Base-by-base conservation (phyloP, 1,140 invertebrate species). In the Macrotrachela quadricornifera region DNA sequence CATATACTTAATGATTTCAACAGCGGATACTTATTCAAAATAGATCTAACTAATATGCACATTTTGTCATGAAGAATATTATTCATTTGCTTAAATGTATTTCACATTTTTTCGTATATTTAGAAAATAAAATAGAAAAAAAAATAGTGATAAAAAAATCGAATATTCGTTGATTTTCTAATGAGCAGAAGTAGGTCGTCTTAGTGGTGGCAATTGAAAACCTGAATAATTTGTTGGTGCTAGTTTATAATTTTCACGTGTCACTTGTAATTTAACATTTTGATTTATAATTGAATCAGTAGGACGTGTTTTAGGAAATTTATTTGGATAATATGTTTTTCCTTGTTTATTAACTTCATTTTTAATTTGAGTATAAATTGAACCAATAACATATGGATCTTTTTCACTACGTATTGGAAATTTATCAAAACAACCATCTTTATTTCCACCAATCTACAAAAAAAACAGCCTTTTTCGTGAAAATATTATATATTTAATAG, bases 371-470 rank as follows among this genome's bases (percentile, higher is more conserved):
- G 55, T 56, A 17, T 40, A 41, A 12, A 56, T 50, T 11, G 40
- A n/a, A 37, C 46, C 14, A 18, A 63, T 56, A 50, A 59, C 61
- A 56, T 65, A 68, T 14, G 63, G 58, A 55, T 70, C 65, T 16
- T 53, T 57, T 30, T 30, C 21, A 43, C 63, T 68, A 50, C 70
- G 65, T 13, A 58, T 59, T 15, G 69, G 69, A 57, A 68, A 71
- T 18, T 59, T 57, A 48, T 68, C 64, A 61, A 71, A 71, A 50
- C 65, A 68, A 39, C 69, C 69, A 55, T 62, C 62, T 50, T 67
- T 65, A 54, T 61, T 60, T 40, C 68, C 68, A 56, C 59, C 67
- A 57, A 64, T 59, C 67, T 70, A 48, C 10, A 58, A 58, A 46
- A 51, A 47, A 40, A 57, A 44, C 30, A 45, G 18, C 13, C 16